Evolutionary conservation across 2,113 vertebrate genomes (phyloP), one percentile per base, ranked within the genome.

Genomic region (Lontra canadensis): DNA sequence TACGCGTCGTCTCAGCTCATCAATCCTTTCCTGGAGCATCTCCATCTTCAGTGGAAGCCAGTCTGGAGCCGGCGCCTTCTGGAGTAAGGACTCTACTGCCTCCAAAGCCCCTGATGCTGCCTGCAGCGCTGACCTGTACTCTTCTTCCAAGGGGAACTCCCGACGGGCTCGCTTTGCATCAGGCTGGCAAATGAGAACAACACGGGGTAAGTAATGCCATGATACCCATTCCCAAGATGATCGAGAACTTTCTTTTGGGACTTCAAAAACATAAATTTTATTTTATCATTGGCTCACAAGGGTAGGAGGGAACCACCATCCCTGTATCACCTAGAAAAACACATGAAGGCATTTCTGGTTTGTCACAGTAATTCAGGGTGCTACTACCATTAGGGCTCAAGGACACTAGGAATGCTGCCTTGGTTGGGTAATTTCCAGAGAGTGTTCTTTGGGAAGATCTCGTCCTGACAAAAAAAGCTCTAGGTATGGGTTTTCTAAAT

Each of bases 21-120:
- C 94, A 3, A 99, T 69, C 65, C 99, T 98, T 7, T 93, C 36
- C 12, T 99, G 99, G 5, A 99, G 98, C 57, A 95, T 97, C 85
- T 98, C 98, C 63, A 99, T 97, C 98, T 98, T 99, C 93, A 1
- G 55, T 1, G 97, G 96, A 13, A 99, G 97, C 99, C 99, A 99
- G 17, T 67, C 96, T 21, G 99, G 99, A 2, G 98, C 98, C 0
- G 98, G 95, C 0, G 92, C 95, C 44, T 97, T 98, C 25, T 92
- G 98, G 0, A 98, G 91, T 63, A 99, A 95, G 14, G 92, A 90
- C 97, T 98, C 99, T 31, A 99, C 65, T 12, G 98, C 98, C 59
- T 98, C 99, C 97, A 99, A 88, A 74, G 99, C 98, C 17, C 96
- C 98, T 79, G 98, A 98, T 34, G 99, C 99, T 0, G 94, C 98